phyloP scores from a whole-genome alignment of 2,888 invertebrate species.

The Noctua fimbriata region DNA sequence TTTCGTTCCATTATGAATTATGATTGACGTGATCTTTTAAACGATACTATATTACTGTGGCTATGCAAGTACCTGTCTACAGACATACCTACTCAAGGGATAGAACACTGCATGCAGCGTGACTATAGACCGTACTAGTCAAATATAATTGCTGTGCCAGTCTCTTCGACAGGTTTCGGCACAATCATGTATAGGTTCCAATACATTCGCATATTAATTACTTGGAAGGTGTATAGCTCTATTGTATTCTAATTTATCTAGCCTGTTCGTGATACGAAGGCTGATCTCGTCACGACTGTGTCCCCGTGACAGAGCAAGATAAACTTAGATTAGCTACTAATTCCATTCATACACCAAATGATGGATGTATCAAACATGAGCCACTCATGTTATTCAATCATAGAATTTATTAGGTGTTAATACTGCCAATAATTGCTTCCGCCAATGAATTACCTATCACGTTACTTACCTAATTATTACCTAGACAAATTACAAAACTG shows the following conservation, averaged over 20 bases:
- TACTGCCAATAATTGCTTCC: constrained; percentile 42
- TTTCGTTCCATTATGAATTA: constrained; percentile 6
- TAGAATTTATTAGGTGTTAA: constrained; percentile 41
- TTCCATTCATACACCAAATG: constrained; percentile 23
- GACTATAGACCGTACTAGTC: constrained; percentile 10
- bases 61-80: neutral
- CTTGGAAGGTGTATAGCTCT: constrained; percentile 80
- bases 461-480: constrained; percentile 43
- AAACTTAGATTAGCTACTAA: constrained; percentile 56
- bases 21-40: neutral
- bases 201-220: constrained; percentile 83
- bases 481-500: constrained; percentile 38
- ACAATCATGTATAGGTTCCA: constrained; percentile 50
- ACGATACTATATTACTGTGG: neutral
- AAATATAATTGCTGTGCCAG: constrained; percentile 31
- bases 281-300: constrained; percentile 83
- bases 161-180: constrained; percentile 58
- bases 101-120: constrained; percentile 8
- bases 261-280: constrained; percentile 84
- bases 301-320: constrained; percentile 78
- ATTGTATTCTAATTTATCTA: constrained; percentile 89
- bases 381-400: constrained; percentile 40
- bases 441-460: constrained; percentile 33
- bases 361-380: constrained; percentile 37
- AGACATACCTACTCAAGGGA: constrained; percentile 1